A percentile compares a stretch with the other conserved stretches of the same genome.
These are phyloP conservation scores for Mallateleia sp. DNA, from an alignment of 2,888 invertebrate genomes.

Conservation along the genomic window DNA sequence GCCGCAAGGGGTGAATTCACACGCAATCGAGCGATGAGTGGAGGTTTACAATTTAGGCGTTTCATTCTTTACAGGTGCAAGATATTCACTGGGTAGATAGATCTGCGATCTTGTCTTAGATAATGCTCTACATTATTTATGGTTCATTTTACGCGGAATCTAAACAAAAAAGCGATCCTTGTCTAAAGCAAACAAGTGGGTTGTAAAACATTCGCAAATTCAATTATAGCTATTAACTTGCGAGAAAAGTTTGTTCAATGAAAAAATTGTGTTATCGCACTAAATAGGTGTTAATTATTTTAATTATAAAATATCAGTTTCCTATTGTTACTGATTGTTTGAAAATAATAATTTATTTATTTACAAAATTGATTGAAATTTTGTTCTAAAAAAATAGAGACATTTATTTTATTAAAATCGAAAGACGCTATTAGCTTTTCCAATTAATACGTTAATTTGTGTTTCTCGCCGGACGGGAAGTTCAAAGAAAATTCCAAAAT, in stretches of 20 bases:
- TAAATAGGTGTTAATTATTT: too few species aligned
- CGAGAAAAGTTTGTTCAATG: too few species aligned
- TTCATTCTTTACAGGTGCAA: slow-evolving; percentile 69
- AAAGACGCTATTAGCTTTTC: too few species aligned
- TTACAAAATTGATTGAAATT: too few species aligned
- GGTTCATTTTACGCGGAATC: slow-evolving; percentile 31
- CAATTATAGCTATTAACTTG: slow-evolving; percentile 36
- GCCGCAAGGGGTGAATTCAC: slow-evolving; percentile 82
- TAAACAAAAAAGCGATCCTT: slow-evolving; percentile 45
- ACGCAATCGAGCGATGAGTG: slow-evolving; percentile 84
- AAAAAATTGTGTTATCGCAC: too few species aligned
- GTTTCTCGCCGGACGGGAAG: neutral
- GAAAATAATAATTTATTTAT: too few species aligned
- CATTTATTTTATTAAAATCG: too few species aligned
- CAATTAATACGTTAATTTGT: slow-evolving; percentile 26
- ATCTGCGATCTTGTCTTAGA: slow-evolving; percentile 62
- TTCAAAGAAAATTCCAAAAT: slow-evolving; percentile 44
- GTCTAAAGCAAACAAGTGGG: slow-evolving; percentile 61
- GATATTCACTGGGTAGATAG: slow-evolving; percentile 47
- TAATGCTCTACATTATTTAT: slow-evolving; percentile 55
- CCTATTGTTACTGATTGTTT: too few species aligned
- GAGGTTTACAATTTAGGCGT: slow-evolving; percentile 83
- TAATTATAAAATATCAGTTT: too few species aligned
- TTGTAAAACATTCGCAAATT: slow-evolving; percentile 54
- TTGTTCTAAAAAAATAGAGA: too few species aligned